Base-by-base conservation (phyloP, 2,113 vertebrate species). In the Notiomystis cincta region DNA sequence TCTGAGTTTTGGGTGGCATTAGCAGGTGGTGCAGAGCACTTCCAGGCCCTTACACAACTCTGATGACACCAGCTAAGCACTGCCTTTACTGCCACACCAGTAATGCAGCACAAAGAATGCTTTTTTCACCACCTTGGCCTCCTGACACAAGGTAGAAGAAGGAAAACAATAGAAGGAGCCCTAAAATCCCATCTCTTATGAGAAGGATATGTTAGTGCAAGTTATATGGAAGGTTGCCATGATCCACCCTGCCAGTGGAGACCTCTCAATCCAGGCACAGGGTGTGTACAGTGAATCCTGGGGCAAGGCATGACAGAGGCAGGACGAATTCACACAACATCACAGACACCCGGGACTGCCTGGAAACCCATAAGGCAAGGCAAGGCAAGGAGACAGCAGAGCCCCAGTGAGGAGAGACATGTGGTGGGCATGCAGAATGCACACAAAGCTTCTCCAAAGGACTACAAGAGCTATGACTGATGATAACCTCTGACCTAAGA, bases 31-130 rank as follows among this genome's bases (percentile, higher is more conserved):
- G 3, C 23, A 58, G 58, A 60, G 11, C 22, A 78, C 14, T 37
- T 51, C 7, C n/a, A 91, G 47, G 4, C 7, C 23, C 18, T 92
- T 45, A 58, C 38, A 65, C 14, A 77, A 20, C 23, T 42, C 37
- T 48, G 18, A 31, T 50, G 25, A 42, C 9, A 78, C 2, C 19
- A 51, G 24, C 15, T 17, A 45, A 81, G 8, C 23, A 7, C 5
- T 57, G 38, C 27, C 47, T 83, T 83, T 38, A 23, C 9, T 50
- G 33, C 5, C 23, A 90, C 27, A 51, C 51, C 40, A 61, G 15
- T 19, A 48, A 71, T 0, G 0, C 6, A 44, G 21, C 13, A 24
- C 1, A 3, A 30, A 65, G 14, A 58, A 76, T 33, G 6, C 4
- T 2, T 27, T 84, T 87, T 75, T 87, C 72, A 64, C 27, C 9